Percentiles rank a stretch among this genome's conserved stretches.
phyloP scores from a whole-genome alignment of 92 coral and sea anemone genomes.

The Pocillopora grandis region DNA sequence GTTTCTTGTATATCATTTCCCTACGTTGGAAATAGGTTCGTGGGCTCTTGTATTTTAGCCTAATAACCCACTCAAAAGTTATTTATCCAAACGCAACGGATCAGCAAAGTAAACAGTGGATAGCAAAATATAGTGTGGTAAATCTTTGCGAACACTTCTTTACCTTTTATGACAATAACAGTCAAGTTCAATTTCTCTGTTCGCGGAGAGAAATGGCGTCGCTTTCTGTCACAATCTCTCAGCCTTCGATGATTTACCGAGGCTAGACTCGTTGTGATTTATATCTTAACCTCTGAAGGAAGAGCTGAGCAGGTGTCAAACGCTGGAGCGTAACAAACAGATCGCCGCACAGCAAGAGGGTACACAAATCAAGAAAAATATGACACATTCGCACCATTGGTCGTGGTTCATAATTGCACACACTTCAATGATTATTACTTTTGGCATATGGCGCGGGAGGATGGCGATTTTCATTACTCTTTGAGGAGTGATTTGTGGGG shows the following conservation, averaged over 20 bases:
- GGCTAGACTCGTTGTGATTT: neutral
- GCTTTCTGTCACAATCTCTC: neutral
- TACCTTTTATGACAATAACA: neutral
- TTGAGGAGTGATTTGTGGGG: neutral
- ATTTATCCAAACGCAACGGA: neutral
- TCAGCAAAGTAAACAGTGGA: neutral
- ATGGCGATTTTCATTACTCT: neutral
- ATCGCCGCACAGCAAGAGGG: neutral
- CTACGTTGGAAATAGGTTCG: neutral
- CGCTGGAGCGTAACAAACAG: neutral
- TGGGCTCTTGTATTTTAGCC: neutral
- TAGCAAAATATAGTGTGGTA: neutral
- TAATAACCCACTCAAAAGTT: neutral
- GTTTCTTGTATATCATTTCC: neutral
- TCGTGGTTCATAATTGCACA: neutral
- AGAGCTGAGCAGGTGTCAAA: neutral
- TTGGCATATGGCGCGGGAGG: neutral
- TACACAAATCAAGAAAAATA: conserved; percentile 2
- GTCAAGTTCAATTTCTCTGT: neutral
- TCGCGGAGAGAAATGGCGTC: neutral
- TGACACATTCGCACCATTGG: conserved; percentile 2
- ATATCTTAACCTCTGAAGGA: too few species aligned
- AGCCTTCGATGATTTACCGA: neutral
- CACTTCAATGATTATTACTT: neutral
- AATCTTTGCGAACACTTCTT: neutral